These are phyloP conservation scores for Tautogolabrus adspersus DNA, from an alignment of 2,113 vertebrate species.

Conservation along the genomic window DNA sequence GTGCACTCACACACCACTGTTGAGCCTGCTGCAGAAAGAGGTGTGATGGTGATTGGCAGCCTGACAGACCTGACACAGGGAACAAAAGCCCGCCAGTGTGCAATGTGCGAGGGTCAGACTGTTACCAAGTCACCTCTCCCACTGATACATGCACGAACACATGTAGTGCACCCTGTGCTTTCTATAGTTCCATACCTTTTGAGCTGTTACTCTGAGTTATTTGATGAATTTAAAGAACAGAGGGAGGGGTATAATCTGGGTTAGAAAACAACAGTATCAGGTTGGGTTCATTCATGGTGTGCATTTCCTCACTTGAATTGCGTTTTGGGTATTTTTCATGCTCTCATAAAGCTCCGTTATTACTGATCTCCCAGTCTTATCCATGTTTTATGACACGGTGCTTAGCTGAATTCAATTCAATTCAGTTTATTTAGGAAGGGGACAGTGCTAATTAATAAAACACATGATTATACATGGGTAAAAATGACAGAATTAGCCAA, in stretches of 20 bases:
- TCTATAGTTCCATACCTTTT: background rate
- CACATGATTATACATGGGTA: too few species aligned
- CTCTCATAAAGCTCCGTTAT: slow-evolving; percentile 16
- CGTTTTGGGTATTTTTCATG: slow-evolving; percentile 6
- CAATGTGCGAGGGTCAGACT: slow-evolving; percentile 18
- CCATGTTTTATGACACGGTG: slow-evolving; percentile 25
- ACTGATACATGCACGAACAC: slow-evolving; percentile 16
- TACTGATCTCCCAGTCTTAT: slow-evolving; percentile 23
- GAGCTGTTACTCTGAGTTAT: too few species aligned
- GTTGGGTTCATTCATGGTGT: too few species aligned
- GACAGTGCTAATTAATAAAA: too few species aligned
- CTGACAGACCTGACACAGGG: slow-evolving; percentile 41
- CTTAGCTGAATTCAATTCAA: slow-evolving; percentile 10
- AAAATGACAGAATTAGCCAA: too few species aligned
- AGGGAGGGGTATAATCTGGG: too few species aligned
- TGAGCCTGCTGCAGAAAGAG: slow-evolving; percentile 20
- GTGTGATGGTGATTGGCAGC: slow-evolving; percentile 50
- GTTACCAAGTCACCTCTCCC: slow-evolving; percentile 7
- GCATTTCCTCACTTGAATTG: background rate
- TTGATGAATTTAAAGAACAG: too few species aligned
- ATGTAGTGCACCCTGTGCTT: background rate
- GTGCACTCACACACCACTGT: background rate
- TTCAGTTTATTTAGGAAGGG: too few species aligned
- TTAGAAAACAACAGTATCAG: too few species aligned
- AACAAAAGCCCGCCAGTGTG: slow-evolving; percentile 11